Evolutionary conservation across 2,888 invertebrate genomes (phyloP), one percentile per base, ranked within the genome.

Genomic region (Rotaria macrura): DNA sequence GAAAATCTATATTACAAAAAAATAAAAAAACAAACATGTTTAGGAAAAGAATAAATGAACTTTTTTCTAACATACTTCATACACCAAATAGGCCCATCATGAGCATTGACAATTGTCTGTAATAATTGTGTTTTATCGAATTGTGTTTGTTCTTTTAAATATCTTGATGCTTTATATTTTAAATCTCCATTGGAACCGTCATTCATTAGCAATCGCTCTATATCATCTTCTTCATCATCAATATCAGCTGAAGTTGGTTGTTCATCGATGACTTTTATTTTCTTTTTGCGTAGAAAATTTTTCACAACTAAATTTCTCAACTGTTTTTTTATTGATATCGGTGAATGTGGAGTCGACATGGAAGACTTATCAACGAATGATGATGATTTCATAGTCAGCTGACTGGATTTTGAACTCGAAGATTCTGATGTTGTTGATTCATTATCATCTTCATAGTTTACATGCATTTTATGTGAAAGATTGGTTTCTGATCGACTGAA

Each of bases 61-160:
- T n/a, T n/a, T n/a, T n/a, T n/a, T n/a, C n/a, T n/a, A n/a, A n/a
- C 29, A 12, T 40, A 65, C 65, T 38, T 47, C 84, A 84, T 84
- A 84, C 84, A 84, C 84, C 84, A 84, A 43, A 84, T 84, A 12
- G 54, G 52, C 14, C 52, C 49, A 84, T 29, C 0, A 91, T 97
- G 96, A 86, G 94, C 95, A 2, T 94, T 94, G 87, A 93, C 94
- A 88, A 96, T 92, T 89, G 95, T 96, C 88, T 93, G 93, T 0
- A 97, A 95, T 88, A 96, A 95, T 89, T 95, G 94, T 43, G 97
- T 92, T 88, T 94, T 94, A 84, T 96, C 95, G 91, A 98, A 98
- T 91, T 99, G 97, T 89, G 95, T 96, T 0, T 97, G 97, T 0
- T 97, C 97, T 90, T 97, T 97, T 91, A 97, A 96, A 86, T 95